Evolutionary conservation across 2,797 vertebrate genomes (phyloP), one percentile per base, ranked within the genome.

Genomic region (Sylvia borin): DNA sequence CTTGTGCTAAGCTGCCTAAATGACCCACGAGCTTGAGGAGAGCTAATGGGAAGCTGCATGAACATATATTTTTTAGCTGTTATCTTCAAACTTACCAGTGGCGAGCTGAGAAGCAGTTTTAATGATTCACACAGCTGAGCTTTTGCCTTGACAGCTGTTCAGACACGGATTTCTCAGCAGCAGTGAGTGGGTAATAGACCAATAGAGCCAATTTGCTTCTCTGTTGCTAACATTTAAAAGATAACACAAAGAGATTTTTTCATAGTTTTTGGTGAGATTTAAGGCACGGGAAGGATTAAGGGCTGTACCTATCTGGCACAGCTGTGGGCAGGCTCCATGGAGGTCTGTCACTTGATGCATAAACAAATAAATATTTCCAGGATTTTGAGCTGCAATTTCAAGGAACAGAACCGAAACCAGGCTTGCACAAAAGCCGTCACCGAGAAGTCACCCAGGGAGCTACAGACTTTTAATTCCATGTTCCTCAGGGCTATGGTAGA

Each of bases 91-190:
- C 68, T 45, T 92, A 87, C 34, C 80, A 66, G 88, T 92, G 80
- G 88, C 0, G 47, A 97, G 75, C 60, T 82, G 51, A 94, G 89
- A 93, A 96, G 87, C 67, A 50, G 83, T 92, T 95, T 92, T 96
- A 89, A 96, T 96, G 96, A 95, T 94, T 90, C 91, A 82, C 32
- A 11, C 66, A 84, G 86, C 89, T 51, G 93, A 95, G 81, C 73
- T 92, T 93, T 92, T 90, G 66, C 76, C 45, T 31, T 88, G 57
- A 88, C 91, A 84, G 86, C 84, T 89, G 76, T 68, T 96, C 91
- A 97, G 92, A 90, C 62, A 91, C 2, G 2, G 72, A 85, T 85
- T 97, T 96, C 94, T 93, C 91, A 94, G 95, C 88, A 82, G 64
- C 7, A 0, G 22, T n/a, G 55, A 68, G 61, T 85, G 78, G 93